Percentiles rank a stretch among this genome's conserved stretches.
These are phyloP conservation scores for Cinclus mexicanus DNA, from an alignment of 2,113 vertebrate genomes.

Conservation along the genomic window DNA sequence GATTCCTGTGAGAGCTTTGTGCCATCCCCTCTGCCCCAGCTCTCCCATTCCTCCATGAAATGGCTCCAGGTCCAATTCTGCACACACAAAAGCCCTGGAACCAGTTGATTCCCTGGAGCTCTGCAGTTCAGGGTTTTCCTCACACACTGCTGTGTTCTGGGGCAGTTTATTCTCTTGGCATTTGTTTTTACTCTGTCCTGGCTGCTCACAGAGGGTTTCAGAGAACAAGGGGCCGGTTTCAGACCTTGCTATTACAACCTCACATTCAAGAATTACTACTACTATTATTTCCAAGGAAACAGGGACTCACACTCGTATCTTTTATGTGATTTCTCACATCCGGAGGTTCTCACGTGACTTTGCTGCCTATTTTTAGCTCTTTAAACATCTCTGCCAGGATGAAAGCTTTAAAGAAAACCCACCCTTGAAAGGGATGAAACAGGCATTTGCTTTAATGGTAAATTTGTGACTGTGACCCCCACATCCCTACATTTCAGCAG, in stretches of 20 bases:
- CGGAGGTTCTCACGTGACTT: slow-evolving; percentile 67
- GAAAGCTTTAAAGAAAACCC: slow-evolving; percentile 63
- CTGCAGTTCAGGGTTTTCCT: neutral
- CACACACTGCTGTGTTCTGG: rapidly evolving
- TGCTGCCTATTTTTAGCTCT: slow-evolving; percentile 72
- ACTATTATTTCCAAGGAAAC: slow-evolving; percentile 77
- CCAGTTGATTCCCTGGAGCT: rapidly evolving
- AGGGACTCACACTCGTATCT: slow-evolving; percentile 41
- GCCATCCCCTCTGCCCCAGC: neutral
- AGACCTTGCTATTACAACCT: neutral
- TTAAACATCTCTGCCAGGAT: slow-evolving; percentile 60
- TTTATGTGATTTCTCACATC: slow-evolving; percentile 71
- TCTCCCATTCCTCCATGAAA: neutral
- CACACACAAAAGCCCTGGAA: neutral
- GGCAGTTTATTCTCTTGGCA: neutral
- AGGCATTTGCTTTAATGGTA: neutral
- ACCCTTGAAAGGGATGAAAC: slow-evolving; percentile 36
- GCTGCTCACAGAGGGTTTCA: neutral
- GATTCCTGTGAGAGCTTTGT: neutral
- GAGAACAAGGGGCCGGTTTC: neutral
- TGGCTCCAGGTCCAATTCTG: neutral
- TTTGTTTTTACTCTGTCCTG: neutral
- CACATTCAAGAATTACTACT: slow-evolving; percentile 64
- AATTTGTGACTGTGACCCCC: neutral
- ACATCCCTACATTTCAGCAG: neutral